Conservation (phyloP, 2,797 vertebrate species). For the Siniperca obscura region DNA sequence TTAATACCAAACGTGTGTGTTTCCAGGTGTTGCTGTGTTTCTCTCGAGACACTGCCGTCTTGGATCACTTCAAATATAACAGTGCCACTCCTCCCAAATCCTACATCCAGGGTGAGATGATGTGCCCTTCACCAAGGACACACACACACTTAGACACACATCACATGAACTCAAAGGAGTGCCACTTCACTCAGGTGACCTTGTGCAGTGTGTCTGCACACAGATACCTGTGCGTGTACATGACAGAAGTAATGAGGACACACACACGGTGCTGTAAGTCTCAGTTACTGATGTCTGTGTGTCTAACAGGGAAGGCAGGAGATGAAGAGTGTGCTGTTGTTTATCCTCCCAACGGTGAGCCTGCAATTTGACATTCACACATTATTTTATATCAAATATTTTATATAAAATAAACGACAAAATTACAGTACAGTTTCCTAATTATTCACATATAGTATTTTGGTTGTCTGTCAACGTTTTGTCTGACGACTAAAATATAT, state of each 20-base stretch:
- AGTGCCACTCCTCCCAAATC: conserved; percentile 96
- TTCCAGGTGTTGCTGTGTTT: conserved; percentile 95
- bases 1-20: conserved; percentile 26
- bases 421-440: background rate
- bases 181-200: conserved; percentile 2
- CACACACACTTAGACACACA: background rate
- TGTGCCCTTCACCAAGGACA: background rate
- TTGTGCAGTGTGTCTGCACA: background rate
- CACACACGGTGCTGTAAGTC: background rate
- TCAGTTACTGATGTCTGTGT: background rate
- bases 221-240: background rate
- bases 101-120: conserved; percentile 90
- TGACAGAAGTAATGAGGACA: background rate
- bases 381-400: background rate
- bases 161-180: background rate
- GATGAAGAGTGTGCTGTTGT: conserved; percentile 91
- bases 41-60: conserved; percentile 93
- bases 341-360: conserved; percentile 97
- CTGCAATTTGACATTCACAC: background rate
- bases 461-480: background rate
- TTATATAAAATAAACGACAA: background rate
- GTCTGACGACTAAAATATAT: background rate
- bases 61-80: conserved; percentile 95
- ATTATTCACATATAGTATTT: background rate
- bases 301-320: conserved; percentile 88